Base-by-base conservation (phyloP, 1,140 invertebrate species). In the Daktulosphaira vitifoliae region DNA sequence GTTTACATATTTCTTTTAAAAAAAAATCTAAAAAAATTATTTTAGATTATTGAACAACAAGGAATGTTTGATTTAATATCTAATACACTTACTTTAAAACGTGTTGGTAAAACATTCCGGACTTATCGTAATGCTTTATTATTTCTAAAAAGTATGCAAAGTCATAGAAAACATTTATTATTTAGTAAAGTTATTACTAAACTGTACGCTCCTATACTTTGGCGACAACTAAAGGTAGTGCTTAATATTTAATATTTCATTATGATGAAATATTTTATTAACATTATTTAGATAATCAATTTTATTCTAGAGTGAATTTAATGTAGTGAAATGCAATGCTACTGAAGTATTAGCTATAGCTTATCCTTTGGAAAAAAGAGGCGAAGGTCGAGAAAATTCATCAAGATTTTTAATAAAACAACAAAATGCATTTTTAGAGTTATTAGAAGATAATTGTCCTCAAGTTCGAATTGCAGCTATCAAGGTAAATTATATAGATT, bases 341-440 rank as follows among this genome's bases (percentile, higher is more conserved):
- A 48, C 25, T 29, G 56, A 62, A 2, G 29, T 62, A 26, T 62
- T 62, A 46, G 25, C 56, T 8, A 48, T 22, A 48, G 56, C 56
- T 62, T 62, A 62, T 62, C 56, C 56, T 0, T 33, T 62, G 15
- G 56, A 62, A 62, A 62, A 62, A 62, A 46, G 56, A 62, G 56
- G 56, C 20, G 56, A 62, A 62, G 56, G 56, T 33, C 56, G 56
- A 9, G 56, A 62, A 33, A 4, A 26, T 15, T 46, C 56, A n/a
- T 62, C 56, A 46, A 33, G 25, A n/a, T 62, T 46, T 48, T 33
- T 62, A 33, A 62, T 62, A 1, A 62, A 62, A 46, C 56, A 62
- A 48, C 56, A 62, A 62, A 8, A 62, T 62, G 42, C 56, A 33
- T 62, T 62, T 62, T 8, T 48, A 5, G 42, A 62, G 42, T 18